These are phyloP conservation scores for Alentia gelatinosa DNA, from an alignment of 2,888 invertebrate species.

Conservation along the genomic window DNA sequence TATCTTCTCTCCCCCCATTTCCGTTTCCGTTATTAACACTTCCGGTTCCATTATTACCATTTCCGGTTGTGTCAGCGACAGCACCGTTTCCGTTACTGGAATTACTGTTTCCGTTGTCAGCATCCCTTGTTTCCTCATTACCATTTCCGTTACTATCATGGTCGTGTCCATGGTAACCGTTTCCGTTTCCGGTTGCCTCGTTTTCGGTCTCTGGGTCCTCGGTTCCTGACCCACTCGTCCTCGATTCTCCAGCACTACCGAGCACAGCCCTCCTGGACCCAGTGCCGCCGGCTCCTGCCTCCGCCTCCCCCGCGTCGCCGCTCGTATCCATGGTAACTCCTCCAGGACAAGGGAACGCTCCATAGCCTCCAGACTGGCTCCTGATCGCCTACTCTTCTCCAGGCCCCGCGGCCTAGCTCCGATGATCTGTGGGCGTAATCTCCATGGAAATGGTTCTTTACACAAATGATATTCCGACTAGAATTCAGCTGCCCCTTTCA, in stretches of 20 bases:
- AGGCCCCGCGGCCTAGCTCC: not conserved
- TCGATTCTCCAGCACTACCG: not conserved
- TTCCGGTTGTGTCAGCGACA: not conserved
- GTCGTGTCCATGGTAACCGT: not conserved
- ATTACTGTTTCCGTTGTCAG: not conserved
- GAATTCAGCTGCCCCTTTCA: too few species aligned
- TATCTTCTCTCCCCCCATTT: not conserved
- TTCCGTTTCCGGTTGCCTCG: not conserved
- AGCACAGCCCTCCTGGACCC: not conserved
- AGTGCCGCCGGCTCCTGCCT: not conserved
- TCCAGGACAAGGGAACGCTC: conserved; percentile 22
- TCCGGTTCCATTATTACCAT: not conserved
- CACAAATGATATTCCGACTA: not conserved
- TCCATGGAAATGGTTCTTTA: not conserved
- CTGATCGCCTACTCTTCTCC: not conserved
- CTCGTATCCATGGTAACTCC: conserved; percentile 25
- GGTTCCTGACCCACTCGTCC: not conserved
- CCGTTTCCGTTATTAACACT: not conserved
- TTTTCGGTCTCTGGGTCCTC: not conserved
- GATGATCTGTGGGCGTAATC: not conserved
- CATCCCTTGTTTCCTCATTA: not conserved
- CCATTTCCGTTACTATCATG: not conserved
- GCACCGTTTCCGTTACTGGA: not conserved
- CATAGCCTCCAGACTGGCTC: conserved; percentile 27
- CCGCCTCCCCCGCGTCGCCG: not conserved